Base-by-base conservation (phyloP, 2,797 vertebrate species). In the Sebastiscus albofasciatus region DNA sequence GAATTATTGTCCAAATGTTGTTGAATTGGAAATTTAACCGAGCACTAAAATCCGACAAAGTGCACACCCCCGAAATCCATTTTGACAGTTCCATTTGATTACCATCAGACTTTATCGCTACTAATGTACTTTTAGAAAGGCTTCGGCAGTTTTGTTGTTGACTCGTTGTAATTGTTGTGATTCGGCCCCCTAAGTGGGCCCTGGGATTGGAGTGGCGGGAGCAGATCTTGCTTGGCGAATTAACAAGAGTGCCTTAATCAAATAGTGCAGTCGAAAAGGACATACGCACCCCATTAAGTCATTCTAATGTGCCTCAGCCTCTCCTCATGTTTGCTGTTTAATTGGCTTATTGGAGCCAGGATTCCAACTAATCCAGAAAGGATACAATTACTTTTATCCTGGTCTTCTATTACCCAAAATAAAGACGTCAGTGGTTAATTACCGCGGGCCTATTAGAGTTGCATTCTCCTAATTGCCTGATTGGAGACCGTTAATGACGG, bases 371-470 rank as follows among this genome's bases (percentile, higher is more conserved):
- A 92, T 92, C 84, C 87, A 85, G 82, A 87, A 91, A 82, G 82
- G 82, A 92, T 88, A 89, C 86, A 90, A 90, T 92, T 90, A 86
- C 90, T 92, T 91, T 93, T 83, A 90, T 91, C 81, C 82, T 8
- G 24, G 67, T 75, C 80, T 83, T 86, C 88, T 82, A 79, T 90
- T 89, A 89, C 64, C 82, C 82, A 85, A 90, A 92, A 93, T 89
- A 89, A 92, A 94, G 92, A 92, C 83, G 74, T 92, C 85, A 77
- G 87, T 91, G 87, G 89, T 93, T 93, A 93, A 94, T 95, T 94
- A 94, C 84, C 74, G 60, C 56, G 52, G 72, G 72, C 76, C 91
- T 93, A 77, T 91, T 94, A 92, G 84, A 87, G 89, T 87, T 87
- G 88, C 91, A 85, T 93, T 91, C 69, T 84, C 77, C 78, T 95